These are phyloP conservation scores for Pangasianodon hypophthalmus DNA, from an alignment of 2,113 vertebrate species.

Conservation along the genomic window DNA sequence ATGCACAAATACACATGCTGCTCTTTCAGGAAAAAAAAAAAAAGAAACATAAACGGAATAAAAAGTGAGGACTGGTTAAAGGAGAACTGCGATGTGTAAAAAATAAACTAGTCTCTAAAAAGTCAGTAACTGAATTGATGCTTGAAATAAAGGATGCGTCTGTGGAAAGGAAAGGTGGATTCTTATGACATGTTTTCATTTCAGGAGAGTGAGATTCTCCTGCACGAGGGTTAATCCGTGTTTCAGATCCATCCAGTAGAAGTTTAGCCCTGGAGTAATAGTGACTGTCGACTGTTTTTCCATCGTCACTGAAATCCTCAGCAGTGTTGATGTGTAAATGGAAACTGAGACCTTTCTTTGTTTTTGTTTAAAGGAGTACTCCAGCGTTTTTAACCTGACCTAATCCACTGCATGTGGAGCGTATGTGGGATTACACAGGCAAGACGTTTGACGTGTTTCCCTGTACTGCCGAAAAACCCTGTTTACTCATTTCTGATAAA, in stretches of 20 bases:
- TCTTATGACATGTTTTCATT: neutral
- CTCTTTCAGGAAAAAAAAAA: neutral
- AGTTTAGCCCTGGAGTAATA: neutral
- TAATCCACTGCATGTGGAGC: neutral
- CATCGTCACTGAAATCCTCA: neutral
- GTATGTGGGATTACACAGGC: neutral
- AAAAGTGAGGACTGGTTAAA: slow-evolving; percentile 43
- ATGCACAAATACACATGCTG: neutral
- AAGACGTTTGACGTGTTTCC: neutral
- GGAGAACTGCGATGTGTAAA: slow-evolving; percentile 38
- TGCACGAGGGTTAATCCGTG: neutral
- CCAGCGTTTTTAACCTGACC: neutral
- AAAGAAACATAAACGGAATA: neutral
- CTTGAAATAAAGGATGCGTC: slow-evolving; percentile 57
- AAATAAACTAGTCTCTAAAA: neutral
- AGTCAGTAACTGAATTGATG: slow-evolving; percentile 48
- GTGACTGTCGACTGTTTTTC: neutral
- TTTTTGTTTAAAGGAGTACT: neutral
- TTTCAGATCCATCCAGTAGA: neutral
- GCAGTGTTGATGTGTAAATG: neutral
- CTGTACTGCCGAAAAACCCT: neutral
- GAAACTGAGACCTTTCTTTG: neutral
- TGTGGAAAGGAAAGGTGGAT: slow-evolving; percentile 52
- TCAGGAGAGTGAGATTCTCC: neutral
- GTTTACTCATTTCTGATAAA: neutral